Conservation (phyloP, 2,888 invertebrate genomes). For the Xestia c-nigrum region DNA sequence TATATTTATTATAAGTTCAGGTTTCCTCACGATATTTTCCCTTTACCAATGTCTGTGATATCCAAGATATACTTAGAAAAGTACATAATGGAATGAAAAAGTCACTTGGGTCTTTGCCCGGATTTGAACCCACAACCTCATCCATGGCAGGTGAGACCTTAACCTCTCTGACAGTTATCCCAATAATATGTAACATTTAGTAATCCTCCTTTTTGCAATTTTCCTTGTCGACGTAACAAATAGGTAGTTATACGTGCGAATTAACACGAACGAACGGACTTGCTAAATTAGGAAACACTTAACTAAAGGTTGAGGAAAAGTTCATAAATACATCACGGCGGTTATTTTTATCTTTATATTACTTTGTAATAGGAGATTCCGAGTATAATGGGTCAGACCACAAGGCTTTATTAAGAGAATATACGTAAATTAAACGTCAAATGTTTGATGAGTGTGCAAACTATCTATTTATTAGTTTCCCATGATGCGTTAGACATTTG, state of each 20-base stretch:
- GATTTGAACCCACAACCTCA: too few species aligned
- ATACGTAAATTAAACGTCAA: background rate
- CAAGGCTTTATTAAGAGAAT: background rate
- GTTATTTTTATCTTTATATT: conserved; percentile 31
- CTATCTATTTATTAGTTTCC: background rate
- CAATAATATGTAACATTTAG: background rate
- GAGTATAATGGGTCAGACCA: background rate
- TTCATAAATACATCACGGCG: background rate
- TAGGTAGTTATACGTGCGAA: conserved; percentile 23
- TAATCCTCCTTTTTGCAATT: background rate
- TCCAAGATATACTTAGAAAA: too few species aligned
- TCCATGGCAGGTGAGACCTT: too few species aligned
- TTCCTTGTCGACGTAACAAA: background rate
- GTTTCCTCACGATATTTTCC: too few species aligned
- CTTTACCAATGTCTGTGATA: too few species aligned
- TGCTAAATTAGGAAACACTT: conserved; percentile 1
- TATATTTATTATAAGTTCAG: too few species aligned
- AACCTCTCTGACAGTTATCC: background rate
- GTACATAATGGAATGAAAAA: too few species aligned
- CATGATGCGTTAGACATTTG: background rate
- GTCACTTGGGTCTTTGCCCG: too few species aligned
- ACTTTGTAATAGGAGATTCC: conserved; percentile 39
- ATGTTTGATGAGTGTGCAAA: background rate
- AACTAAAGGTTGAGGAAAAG: conserved; percentile 44
- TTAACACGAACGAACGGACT: background rate